Evolutionary conservation across 2,797 vertebrate genomes (phyloP), one percentile per base, ranked within the genome.

Genomic region (Coregonus suidteri): DNA sequence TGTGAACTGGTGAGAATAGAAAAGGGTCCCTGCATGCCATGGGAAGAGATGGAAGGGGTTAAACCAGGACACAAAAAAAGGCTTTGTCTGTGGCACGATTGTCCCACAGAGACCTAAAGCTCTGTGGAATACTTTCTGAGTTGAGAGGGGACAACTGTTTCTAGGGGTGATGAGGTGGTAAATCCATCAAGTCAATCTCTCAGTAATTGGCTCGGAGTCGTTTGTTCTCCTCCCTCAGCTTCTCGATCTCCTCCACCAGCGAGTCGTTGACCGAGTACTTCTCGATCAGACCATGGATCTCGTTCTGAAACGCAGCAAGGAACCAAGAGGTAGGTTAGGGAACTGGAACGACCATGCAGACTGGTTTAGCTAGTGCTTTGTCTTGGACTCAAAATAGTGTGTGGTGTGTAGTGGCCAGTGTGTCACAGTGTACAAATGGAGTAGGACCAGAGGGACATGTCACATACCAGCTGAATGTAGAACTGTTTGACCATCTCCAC

Each of bases 401-500:
- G 20, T 62, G n/a, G 59, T 25, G 59, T 25, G 59, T 25, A 56
- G 54, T 59, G 54, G 54, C 54, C 54, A 1, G 3, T 59, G 54
- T n/a, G 18, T 59, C 56, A 59, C 52, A 53, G 52, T 53, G 31
- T 2, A 34, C 31, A 34, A 34, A 9, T 13, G 41, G 41, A 47
- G 41, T 35, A 52, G 3, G 15, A 54, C 18, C 14, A 13, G 31
- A n/a, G 11, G 7, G 16, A 7, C 35, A 3, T 51, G 62, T 66
- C 64, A 31, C 2, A 37, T 94, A 99, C 98, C 96, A 98, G 84
- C 83, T 99, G 97, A 88, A 98, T 93, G 89, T 97, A 98, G 88
- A 99, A 99, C 88, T 99, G 98, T 62, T 96, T 96, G 77, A 99
- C 95, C 97, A 99, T 99, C 91, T 99, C 98, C 81, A 99, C 95